Evolutionary conservation across 2,113 vertebrate species (phyloP), one percentile per base, ranked within the genome.

Genomic region (Todiramphus saurophagus): DNA sequence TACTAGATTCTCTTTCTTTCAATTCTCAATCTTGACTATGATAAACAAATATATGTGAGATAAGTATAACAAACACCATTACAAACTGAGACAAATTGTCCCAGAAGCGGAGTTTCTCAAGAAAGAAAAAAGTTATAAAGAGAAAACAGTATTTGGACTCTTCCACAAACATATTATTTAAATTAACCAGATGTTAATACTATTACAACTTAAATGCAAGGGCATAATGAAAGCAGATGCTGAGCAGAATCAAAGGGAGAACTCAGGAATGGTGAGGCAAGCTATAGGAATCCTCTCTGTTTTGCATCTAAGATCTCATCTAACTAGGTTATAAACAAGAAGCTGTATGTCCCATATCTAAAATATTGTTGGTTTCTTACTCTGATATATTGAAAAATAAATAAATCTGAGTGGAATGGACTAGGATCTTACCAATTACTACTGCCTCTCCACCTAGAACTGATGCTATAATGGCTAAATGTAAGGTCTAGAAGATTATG

Each of bases 41-140:
- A 5, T 6, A 78, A 74, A 66, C 3, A 66, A 78, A 41, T 9
- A n/a, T 0, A 0, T 4, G 5, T 48, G 20, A 72, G 15, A 30
- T 30, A 79, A 58, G 12, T 39, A 76, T 79, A 67, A 83, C 2
- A 46, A 53, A 48, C 48, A 60, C 7, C 2, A 0, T 48, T 19
- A 12, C 19, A 75, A 86, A 89, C 11, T 23, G 35, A 83, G 53
- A 63, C 13, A 79, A 23, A 5, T 28, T 63, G 37, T 25, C 24
- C 33, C 20, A 67, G 41, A 79, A 67, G 7, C 13, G 63, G 51
- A 67, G 53, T 28, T 83, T 75, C 13, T 59, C 7, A 44, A 80
- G 48, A 48, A 84, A 68, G 5, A 74, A 43, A 43, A 16, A 43
- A 50, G 14, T 21, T 88, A 41, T 31, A 69, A 77, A 59, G 17